A percentile compares a stretch with the other conserved stretches of the same genome.
Conservation (phyloP, 2,888 invertebrate genomes). For the Coleophora deauratella region DNA sequence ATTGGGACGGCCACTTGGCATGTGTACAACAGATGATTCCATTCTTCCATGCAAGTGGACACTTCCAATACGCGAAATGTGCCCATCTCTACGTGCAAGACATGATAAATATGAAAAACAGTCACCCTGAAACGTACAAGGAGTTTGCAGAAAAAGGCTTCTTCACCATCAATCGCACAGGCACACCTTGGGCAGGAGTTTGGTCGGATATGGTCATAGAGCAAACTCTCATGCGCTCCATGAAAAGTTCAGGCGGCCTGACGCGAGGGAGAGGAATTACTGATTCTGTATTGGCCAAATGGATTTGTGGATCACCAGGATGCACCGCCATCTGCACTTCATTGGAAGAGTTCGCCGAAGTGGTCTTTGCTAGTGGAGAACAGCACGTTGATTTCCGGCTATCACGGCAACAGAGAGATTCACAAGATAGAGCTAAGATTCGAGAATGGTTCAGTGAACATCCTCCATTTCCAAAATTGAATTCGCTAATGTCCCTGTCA, state of each 20-base stretch:
- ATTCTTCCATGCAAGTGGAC: constrained; percentile 6
- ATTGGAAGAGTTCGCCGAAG: neutral
- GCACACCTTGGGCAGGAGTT: constrained; percentile 23
- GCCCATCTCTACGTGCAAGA: constrained; percentile 18
- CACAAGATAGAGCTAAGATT: neutral
- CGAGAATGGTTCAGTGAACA: constrained; percentile 1
- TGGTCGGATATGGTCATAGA: constrained; percentile 23
- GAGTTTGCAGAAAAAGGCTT: constrained; percentile 16
- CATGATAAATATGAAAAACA: constrained; percentile 11
- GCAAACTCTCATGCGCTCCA: constrained; percentile 22
- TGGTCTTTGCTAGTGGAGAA: neutral
- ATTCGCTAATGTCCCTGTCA: neutral
- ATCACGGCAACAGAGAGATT: constrained; percentile 1
- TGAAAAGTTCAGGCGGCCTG: constrained; percentile 19
- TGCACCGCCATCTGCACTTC: neutral
- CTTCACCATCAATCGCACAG: constrained; percentile 23
- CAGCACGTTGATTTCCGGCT: constrained; percentile 1
- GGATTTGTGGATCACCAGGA: neutral
- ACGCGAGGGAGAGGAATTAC: constrained; percentile 13
- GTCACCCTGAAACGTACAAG: constrained; percentile 5
- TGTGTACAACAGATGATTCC: constrained; percentile 4
- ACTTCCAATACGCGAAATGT: constrained; percentile 18
- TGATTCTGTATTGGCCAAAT: neutral
- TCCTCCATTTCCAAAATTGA: neutral
- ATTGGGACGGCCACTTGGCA: neutral